phyloP scores from a whole-genome alignment of 2,797 vertebrate genomes.

The Spinibarbus caldwelli region DNA sequence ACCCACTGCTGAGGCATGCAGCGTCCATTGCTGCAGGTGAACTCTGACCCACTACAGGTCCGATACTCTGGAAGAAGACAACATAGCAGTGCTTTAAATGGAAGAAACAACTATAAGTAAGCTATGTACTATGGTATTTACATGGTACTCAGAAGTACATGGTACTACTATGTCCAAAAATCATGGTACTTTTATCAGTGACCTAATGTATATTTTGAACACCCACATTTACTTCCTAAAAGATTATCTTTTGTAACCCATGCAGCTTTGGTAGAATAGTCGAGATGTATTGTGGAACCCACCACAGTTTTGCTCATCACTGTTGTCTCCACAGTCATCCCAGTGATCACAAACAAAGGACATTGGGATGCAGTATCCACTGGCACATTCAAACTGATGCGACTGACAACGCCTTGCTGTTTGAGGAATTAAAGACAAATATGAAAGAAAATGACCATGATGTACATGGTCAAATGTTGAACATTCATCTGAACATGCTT shows the following conservation, averaged over 20 bases:
- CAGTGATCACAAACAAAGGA: slow-evolving; percentile 77
- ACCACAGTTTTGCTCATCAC: slow-evolving; percentile 78
- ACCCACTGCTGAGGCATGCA: slow-evolving; percentile 77
- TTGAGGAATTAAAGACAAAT: slow-evolving; percentile 49
- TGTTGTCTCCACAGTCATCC: slow-evolving; percentile 78
- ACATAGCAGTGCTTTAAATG: not conserved
- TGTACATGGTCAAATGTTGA: not conserved
- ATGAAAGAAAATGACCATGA: not conserved
- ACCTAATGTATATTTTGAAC: too few relatives aligned
- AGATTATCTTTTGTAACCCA: not conserved
- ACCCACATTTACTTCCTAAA: slow-evolving; percentile 3
- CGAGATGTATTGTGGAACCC: slow-evolving; percentile 45
- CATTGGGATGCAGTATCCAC: slow-evolving; percentile 72
- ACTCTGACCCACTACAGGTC: slow-evolving; percentile 74
- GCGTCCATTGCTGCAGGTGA: slow-evolving; percentile 74
- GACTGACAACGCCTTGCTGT: slow-evolving; percentile 66
- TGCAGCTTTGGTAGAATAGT: not conserved
- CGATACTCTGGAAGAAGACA: slow-evolving; percentile 65
- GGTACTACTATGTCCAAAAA: too few relatives aligned
- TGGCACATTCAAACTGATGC: slow-evolving; percentile 74
- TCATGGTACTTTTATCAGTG: too few relatives aligned
- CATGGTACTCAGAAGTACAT: too few relatives aligned
- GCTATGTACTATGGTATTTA: too few relatives aligned
- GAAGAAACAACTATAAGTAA: not conserved
- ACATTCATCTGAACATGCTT: not conserved